A percentile compares a stretch with the other conserved stretches of the same genome.
Conservation (phyloP, 1,140 invertebrate species). For the Drosophila simulans region DNA sequence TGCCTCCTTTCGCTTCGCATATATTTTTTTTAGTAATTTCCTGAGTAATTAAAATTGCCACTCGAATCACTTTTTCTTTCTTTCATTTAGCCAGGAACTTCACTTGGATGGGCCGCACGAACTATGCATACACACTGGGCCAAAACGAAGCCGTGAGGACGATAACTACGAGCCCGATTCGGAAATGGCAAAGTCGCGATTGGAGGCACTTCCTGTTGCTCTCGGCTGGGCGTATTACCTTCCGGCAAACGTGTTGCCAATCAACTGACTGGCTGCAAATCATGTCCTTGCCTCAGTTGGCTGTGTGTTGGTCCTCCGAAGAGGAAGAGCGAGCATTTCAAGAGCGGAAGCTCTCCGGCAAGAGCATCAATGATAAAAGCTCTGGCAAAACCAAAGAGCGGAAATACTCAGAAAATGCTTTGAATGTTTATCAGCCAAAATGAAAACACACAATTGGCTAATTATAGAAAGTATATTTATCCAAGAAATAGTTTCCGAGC, state of each 20-base stretch:
- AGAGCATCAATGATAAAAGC: slow-evolving; percentile 63
- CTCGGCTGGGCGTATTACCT: slow-evolving; percentile 61
- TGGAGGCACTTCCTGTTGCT: slow-evolving; percentile 46
- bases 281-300: slow-evolving; percentile 57
- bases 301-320: slow-evolving; percentile 5
- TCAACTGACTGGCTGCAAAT: slow-evolving; percentile 78
- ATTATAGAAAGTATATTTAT: slow-evolving; percentile 1
- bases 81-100: slow-evolving; percentile 13
- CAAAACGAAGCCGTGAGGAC: slow-evolving; percentile 8
- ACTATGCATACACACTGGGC: slow-evolving; percentile 46
- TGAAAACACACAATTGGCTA: not conserved
- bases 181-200: slow-evolving; percentile 24
- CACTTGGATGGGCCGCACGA: slow-evolving; percentile 22
- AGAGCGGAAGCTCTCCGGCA: slow-evolving; percentile 44
- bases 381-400: slow-evolving; percentile 19
- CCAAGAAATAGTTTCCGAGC: not conserved
- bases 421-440: slow-evolving; percentile 25
- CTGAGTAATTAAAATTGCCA: slow-evolving; percentile 44
- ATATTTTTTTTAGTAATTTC: slow-evolving; percentile 12
- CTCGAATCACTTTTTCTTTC: slow-evolving; percentile 24
- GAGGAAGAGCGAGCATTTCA: slow-evolving; percentile 30
- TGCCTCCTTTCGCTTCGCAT: not conserved
- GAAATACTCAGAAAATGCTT: not conserved
- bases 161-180: slow-evolving; percentile 36
- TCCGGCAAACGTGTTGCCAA: slow-evolving; percentile 84